Percentiles rank a stretch among this genome's conserved stretches.
Conservation (phyloP, 1,140 invertebrate species). For the Drosophila pandora region DNA sequence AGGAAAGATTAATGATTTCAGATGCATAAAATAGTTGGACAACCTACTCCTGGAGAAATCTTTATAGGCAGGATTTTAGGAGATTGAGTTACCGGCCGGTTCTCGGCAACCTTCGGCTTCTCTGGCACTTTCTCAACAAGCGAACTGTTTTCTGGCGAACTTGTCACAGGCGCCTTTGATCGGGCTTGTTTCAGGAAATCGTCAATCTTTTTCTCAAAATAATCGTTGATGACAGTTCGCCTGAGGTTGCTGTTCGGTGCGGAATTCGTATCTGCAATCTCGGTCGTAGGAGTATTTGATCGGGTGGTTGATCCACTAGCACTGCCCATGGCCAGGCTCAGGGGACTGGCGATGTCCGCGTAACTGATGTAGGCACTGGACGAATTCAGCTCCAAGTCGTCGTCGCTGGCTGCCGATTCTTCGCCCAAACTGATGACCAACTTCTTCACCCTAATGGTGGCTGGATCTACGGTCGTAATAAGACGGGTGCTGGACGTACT, state of each 20-base stretch:
- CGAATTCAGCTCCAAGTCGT: slow-evolving; percentile 57
- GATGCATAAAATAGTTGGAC: background rate
- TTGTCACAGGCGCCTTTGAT: slow-evolving; percentile 35
- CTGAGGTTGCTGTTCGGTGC: slow-evolving; percentile 31
- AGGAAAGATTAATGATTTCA: too few species aligned
- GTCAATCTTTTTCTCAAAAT: slow-evolving; percentile 75
- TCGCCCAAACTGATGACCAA: slow-evolving; percentile 62
- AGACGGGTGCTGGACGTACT: slow-evolving; percentile 51
- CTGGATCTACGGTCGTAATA: slow-evolving; percentile 60
- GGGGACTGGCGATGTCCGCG: slow-evolving; percentile 63
- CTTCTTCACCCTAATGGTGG: slow-evolving; percentile 64
- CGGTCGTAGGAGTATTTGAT: slow-evolving; percentile 69
- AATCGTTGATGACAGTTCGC: slow-evolving; percentile 65
- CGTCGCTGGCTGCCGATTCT: slow-evolving; percentile 64
- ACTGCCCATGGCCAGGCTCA: slow-evolving; percentile 69
- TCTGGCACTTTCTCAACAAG: slow-evolving; percentile 1
- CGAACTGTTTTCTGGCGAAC: background rate
- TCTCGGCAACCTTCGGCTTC: background rate
- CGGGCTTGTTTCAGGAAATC: slow-evolving; percentile 72
- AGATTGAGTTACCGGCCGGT: background rate
- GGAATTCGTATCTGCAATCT: slow-evolving; percentile 43
- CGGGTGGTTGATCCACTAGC: slow-evolving; percentile 62
- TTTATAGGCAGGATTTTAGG: slow-evolving; percentile 24
- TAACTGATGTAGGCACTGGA: slow-evolving; percentile 36
- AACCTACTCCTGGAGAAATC: slow-evolving; percentile 64